These are phyloP conservation scores for Spheniscus humboldti DNA, from an alignment of 2,797 vertebrate genomes.

Conservation along the genomic window DNA sequence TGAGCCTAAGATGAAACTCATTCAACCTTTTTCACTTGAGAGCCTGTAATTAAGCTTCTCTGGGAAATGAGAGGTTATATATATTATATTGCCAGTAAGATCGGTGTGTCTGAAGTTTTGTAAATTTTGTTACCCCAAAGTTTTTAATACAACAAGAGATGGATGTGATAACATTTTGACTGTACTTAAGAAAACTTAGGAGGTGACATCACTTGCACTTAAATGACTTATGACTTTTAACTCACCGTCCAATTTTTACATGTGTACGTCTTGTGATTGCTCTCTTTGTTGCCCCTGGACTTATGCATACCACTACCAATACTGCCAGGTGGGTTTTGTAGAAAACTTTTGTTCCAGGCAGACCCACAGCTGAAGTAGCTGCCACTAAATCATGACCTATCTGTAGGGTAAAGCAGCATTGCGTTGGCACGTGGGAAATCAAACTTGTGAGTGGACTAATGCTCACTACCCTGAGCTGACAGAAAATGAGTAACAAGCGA, in stretches of 20 bases:
- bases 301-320: background rate
- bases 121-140: background rate
- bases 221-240: background rate
- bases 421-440: background rate
- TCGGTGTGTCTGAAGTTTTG: background rate
- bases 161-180: background rate
- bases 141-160: background rate
- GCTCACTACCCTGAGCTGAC: background rate
- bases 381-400: background rate
- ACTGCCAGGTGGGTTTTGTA: background rate
- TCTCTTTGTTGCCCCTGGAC: background rate
- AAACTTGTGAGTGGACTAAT: background rate
- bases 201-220: background rate
- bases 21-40: background rate
- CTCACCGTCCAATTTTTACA: background rate
- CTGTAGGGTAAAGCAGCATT: background rate
- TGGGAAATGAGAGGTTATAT: background rate
- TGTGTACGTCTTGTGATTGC: background rate
- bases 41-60: conserved; percentile 11
- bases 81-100: background rate
- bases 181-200: background rate
- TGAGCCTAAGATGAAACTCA: background rate
- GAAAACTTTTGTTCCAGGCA: background rate
- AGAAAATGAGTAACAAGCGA: background rate
- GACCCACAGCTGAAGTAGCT: background rate